phyloP scores from a whole-genome alignment of 2,888 invertebrate genomes.

The Epinotia bilunana region DNA sequence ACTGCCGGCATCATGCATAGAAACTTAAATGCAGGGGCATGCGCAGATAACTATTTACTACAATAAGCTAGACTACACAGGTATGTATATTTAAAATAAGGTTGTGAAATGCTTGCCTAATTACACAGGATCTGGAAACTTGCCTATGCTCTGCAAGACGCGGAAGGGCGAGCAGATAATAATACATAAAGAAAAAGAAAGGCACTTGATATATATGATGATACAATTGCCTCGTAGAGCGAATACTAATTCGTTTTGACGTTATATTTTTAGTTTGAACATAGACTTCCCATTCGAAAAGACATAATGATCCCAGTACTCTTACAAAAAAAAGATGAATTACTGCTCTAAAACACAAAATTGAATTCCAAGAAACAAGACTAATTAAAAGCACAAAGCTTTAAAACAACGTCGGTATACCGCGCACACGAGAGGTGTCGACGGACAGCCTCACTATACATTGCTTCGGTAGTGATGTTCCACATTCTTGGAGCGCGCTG shows the following conservation, averaged over 20 bases:
- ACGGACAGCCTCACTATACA: constrained; percentile 3
- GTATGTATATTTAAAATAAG: too few species aligned
- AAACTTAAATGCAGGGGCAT: too few species aligned
- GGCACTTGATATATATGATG: too few species aligned
- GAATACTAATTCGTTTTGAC: background rate
- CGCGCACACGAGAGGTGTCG: constrained; percentile 25
- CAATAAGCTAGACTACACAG: too few species aligned
- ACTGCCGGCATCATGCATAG: too few species aligned
- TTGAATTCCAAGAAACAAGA: constrained; percentile 5
- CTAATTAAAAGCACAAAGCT: constrained; percentile 41
- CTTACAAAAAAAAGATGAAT: background rate
- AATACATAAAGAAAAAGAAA: too few species aligned
- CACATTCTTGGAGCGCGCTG: background rate
- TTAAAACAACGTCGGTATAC: constrained; percentile 24
- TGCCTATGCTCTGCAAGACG: too few species aligned
- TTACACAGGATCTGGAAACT: too few species aligned
- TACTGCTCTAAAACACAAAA: background rate
- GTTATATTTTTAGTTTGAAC: background rate
- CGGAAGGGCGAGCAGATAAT: rapidly evolving
- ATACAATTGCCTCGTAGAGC: background rate
- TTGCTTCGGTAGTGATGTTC: constrained; percentile 16
- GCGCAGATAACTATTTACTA: too few species aligned
- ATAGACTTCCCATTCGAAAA: background rate
- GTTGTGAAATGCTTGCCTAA: too few species aligned
- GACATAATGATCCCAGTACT: background rate